Evolutionary conservation across 2,113 vertebrate genomes (phyloP), one percentile per base, ranked within the genome.

Genomic region (Caloenas nicobarica): DNA sequence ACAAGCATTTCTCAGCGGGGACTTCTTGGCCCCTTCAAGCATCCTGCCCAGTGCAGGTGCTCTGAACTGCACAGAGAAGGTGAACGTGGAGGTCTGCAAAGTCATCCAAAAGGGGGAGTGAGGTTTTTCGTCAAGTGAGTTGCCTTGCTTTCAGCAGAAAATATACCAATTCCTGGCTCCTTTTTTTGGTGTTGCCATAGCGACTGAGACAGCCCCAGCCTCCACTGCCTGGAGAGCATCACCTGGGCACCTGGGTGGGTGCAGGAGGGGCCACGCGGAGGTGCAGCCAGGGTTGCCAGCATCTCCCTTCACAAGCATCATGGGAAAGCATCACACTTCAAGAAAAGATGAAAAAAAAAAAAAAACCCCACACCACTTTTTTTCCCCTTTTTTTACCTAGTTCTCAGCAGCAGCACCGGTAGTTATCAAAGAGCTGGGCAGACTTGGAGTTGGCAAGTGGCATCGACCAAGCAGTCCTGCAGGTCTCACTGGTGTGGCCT

Each of bases 261-360:
- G 2, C 26, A 65, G 29, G 26, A 68, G 36, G 7, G 38, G 19
- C 40, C 22, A 26, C 25, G 15, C 4, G 2, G 51, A 83, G 31
- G 12, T 50, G 12, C 7, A 46, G 36, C 21, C 21, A 40, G 33
- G 3, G 22, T 38, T 12, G 25, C 16, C 19, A 65, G 31, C 10
- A 14, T 42, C 26, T 78, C 34, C 18, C 36, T 82, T 82, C 73
- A 53, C 17, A 60, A 48, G 23, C 23, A 71, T 12, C n/a, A 19
- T 0, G 1, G 44, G 6, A 69, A 50, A 85, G 33, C 24, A 34
- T 33, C 29, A 64, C 19, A 29, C 6, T 40, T 0, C 5, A 79
- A 31, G 36, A 5, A 22, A 44, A 40, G 64, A 54, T 1, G 3
- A 5, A 66, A 56, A 72, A 5, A 16, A 25, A 11, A 16, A 18